Base-by-base conservation (phyloP, 1,140 invertebrate species). In the Cydia fagiglandana region DNA sequence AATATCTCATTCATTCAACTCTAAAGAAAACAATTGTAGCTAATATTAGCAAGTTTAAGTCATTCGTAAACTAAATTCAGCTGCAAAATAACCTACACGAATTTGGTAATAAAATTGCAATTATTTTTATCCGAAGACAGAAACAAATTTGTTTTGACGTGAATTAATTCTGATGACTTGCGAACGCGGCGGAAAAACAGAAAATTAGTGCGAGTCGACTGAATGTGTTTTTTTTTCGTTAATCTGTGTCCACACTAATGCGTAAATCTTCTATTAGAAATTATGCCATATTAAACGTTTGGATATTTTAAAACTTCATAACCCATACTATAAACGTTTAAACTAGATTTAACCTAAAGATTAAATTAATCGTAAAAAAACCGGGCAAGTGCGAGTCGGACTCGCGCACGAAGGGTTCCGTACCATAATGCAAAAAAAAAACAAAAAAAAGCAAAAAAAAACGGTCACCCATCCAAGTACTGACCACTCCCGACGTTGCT, bases 161-260 rank as follows among this genome's bases (percentile, higher is more conserved):
- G 79, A 83, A 87, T 87, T 86, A 85, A 78, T 80, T 83, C 74
- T 70, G 76, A 86, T 87, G 85, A 88, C 86, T 86, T 83, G 86
- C 83, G 53, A 76, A 81, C 78, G 64, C 12, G 20, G 20, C 70
- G 53, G 41, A 70, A 77, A 77, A 77, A 17, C 34, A 74, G 70
- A 64, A 76, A 76, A 76, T 73, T 1, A 64, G 24, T 41, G 68
- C 30, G 38, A 70, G 66, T 41, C 17, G 66, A 70, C 64, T 68
- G 64, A 34, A 34, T 68, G 15, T 28, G 3, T 28, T 68, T 68
- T 34, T 68, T 68, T 68, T 30, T 68, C n/a, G 12, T 68, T 68
- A 68, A 68, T 30, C 64, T 68, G 0, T 68, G 13, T 70, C 2
- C 6, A 70, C 34, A 70, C 66, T 34, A 30, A 5, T n/a, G 53